These are phyloP conservation scores for Girardinichthys multiradiatus DNA, from an alignment of 2,113 vertebrate genomes.

Conservation along the genomic window DNA sequence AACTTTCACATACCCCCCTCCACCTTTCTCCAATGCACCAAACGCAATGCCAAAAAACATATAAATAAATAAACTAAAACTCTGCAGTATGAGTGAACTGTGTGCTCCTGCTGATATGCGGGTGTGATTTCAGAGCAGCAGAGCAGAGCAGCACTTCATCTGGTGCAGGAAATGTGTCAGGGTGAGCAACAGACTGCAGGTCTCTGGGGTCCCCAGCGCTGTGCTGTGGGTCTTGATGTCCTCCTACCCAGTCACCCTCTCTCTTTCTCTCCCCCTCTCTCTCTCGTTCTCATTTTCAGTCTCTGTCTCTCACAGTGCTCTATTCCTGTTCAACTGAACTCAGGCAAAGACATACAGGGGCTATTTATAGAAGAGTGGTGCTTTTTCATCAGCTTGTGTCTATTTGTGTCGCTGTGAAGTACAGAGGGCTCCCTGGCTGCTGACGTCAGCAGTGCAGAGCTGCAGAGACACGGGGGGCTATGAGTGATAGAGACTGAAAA, in stretches of 20 bases:
- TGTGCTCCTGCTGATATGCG: conserved; percentile 51
- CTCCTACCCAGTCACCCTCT: conserved; percentile 33
- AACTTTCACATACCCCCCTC: conserved; percentile 24
- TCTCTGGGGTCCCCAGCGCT: conserved; percentile 51
- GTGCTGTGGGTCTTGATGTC: conserved; percentile 21
- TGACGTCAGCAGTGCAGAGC: conserved; percentile 79
- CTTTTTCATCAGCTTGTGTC: conserved; percentile 80
- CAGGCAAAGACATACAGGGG: conserved; percentile 71
- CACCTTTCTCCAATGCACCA: conserved; percentile 43
- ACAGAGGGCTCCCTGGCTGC: conserved; percentile 82
- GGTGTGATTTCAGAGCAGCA: conserved; percentile 53
- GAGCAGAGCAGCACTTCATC: conserved; percentile 58
- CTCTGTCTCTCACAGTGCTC: conserved; percentile 35
- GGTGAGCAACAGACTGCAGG: conserved; percentile 62
- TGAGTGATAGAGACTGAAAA: conserved; percentile 25
- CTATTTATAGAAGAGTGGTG: conserved; percentile 81
- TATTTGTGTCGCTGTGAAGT: conserved; percentile 81
- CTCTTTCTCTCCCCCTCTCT: not conserved
- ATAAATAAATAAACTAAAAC: conserved; percentile 9
- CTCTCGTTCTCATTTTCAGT: conserved; percentile 14
- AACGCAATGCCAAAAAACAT: conserved; percentile 26
- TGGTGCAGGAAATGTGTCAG: conserved; percentile 70
- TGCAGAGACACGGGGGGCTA: conserved; percentile 70
- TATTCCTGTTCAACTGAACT: conserved; percentile 73
- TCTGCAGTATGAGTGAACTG: conserved; percentile 34